Evolutionary conservation across 2,888 invertebrate species (phyloP), one percentile per base, ranked within the genome.

Genomic region (Myathropa florea): DNA sequence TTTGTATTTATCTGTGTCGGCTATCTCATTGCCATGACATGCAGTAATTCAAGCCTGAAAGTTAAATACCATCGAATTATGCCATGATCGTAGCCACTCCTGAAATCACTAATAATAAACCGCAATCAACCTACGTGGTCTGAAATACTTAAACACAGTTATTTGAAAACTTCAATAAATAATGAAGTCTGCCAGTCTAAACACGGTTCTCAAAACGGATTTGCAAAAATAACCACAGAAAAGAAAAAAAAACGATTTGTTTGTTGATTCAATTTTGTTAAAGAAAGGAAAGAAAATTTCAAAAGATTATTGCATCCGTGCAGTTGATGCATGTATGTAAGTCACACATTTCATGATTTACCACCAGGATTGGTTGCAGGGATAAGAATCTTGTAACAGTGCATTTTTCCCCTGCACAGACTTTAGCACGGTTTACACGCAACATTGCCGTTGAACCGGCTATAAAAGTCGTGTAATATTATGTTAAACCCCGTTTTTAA

Each of bases 71-170:
- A 7, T 3, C 10, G 10, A 33, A 33, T 33, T 18, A 46, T 46
- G n/a, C 7, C n/a, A 46, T 7, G 46, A 2, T 7, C 18, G 18
- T 18, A n/a, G 46, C 18, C 18, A n/a, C 46, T 18, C 6, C 18
- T 18, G 7, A 18, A 4, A 2, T 7, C 46, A 12, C n/a, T 55
- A 39, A 59, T 71, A 72, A 79, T 64, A 64, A 23, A 64, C 14
- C 14, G 14, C 23, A 57, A 64, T 64, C 57, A 28, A 64, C 63
- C 70, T 64, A 71, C 78, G 78, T 78, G 78, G 30, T 28, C 3
- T 3, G 36, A 3, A 23, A 3, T 23, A 70, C 33, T 71, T 64
- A 57, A 61, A 39, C 24, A 30, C 60, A 26, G 28, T 21, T 57
- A 30, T 28, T 57, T 60, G 23, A 60, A 30, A 61, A 30, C 33